Evolutionary conservation across 2,113 vertebrate species (phyloP).

Genomic region (Gymnobelideus leadbeateri): DNA sequence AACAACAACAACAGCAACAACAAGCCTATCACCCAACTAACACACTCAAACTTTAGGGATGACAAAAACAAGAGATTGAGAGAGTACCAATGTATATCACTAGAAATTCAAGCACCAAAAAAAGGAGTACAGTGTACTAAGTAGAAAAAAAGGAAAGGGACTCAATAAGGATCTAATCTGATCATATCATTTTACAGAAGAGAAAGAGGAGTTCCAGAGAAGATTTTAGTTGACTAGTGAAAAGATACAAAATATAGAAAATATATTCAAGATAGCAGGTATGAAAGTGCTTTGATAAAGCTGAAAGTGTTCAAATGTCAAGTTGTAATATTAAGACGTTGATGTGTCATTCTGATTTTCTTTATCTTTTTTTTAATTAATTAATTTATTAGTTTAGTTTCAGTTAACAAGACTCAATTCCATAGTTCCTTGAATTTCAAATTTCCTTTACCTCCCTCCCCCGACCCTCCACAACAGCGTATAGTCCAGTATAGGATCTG

Average conservation of each 20-base stretch:
- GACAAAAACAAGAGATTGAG: rapidly evolving
- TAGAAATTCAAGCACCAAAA: not conserved
- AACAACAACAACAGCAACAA: not conserved
- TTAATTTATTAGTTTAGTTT: no score
- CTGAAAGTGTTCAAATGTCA: not conserved
- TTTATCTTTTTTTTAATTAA: no score
- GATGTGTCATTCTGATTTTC: not conserved
- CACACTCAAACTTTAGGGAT: not conserved
- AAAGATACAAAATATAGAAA: not conserved
- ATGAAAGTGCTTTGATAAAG: not conserved
- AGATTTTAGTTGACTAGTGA: not conserved
- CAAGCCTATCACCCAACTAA: not conserved
- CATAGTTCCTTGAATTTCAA: no score
- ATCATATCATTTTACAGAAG: not conserved
- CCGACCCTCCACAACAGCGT: no score
- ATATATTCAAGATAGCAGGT: not conserved
- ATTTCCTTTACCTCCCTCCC: no score
- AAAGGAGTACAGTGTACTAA: not conserved
- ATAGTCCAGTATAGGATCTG: no score
- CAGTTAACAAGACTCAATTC: no score
- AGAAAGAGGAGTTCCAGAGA: not conserved
- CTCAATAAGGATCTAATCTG: not conserved
- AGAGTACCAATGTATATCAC: not conserved
- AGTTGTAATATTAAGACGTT: not conserved
- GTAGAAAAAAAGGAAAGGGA: not conserved